These are phyloP conservation scores for Anorthoa munda DNA, from an alignment of 2,888 invertebrate species.

Conservation along the genomic window DNA sequence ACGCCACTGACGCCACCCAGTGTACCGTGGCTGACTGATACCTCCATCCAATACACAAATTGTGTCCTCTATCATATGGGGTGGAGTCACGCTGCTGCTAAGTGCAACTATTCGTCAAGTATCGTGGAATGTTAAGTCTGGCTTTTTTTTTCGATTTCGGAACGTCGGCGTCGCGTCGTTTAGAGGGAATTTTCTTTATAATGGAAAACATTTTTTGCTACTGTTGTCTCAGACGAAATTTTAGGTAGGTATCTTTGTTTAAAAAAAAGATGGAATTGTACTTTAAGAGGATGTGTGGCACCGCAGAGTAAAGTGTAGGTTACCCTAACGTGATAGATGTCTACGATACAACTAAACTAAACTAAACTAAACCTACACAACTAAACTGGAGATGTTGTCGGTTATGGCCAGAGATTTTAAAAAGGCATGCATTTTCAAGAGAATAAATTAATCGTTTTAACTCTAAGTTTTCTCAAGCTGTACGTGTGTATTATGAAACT, in stretches of 20 bases:
- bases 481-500: no score
- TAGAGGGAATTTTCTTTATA: slow-evolving; percentile 30
- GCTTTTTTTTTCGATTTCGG: slow-evolving; percentile 50
- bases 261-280: background rate
- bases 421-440: no score
- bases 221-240: background rate
- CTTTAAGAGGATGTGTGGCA: background rate
- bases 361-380: no score
- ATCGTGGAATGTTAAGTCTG: slow-evolving; percentile 55
- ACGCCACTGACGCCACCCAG: slow-evolving; percentile 62
- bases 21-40: slow-evolving; percentile 71
- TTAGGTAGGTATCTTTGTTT: background rate
- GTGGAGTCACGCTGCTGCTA: slow-evolving; percentile 46
- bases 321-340: background rate
- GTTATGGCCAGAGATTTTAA: background rate
- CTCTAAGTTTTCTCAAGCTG: no score
- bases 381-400: no score
- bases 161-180: slow-evolving; percentile 15
- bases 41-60: slow-evolving; percentile 74
- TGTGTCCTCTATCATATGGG: slow-evolving; percentile 73
- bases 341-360: no score
- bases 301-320: background rate
- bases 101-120: slow-evolving; percentile 60
- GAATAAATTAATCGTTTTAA: no score
- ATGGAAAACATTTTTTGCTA: slow-evolving; percentile 7